These are phyloP conservation scores for Manis crassicaudata DNA, from an alignment of 2,797 vertebrate species.

Conservation along the genomic window DNA sequence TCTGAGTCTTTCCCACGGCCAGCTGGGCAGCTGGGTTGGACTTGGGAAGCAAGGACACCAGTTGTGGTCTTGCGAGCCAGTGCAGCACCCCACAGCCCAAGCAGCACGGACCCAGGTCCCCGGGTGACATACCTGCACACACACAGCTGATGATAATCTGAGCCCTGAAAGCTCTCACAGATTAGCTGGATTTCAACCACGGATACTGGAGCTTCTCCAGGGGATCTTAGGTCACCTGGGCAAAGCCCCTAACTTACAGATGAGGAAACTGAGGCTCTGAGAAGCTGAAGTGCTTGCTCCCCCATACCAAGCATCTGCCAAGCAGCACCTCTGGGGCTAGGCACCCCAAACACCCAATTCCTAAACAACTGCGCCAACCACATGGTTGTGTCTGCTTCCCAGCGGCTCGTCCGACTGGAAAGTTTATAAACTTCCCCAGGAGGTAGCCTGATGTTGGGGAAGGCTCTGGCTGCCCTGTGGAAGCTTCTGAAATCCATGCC, in stretches of 20 bases:
- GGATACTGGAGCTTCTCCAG: not conserved
- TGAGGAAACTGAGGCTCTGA: not conserved
- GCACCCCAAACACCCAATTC: not conserved
- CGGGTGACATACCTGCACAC: not conserved
- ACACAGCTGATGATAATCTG: accelerated
- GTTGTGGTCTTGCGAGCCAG: not conserved
- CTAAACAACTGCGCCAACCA: not conserved
- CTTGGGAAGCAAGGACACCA: not conserved
- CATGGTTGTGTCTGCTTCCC: not conserved
- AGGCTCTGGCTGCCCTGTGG: not conserved
- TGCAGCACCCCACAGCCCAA: too few species aligned
- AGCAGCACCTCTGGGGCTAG: not conserved
- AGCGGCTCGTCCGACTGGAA: accelerated
- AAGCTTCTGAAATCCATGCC: not conserved
- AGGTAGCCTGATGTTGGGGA: not conserved
- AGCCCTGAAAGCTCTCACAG: not conserved
- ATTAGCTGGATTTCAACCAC: accelerated
- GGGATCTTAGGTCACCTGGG: not conserved
- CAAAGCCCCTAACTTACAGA: not conserved
- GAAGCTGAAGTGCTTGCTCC: not conserved
- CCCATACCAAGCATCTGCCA: too few species aligned
- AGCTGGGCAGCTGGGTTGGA: not conserved
- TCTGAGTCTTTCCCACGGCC: accelerated
- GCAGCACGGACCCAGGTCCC: not conserved
- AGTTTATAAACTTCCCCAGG: not conserved